A percentile compares a stretch with the other conserved stretches of the same genome.
These are phyloP conservation scores for Drosophila tropicalis DNA, from an alignment of 1,140 invertebrate species.

Conservation along the genomic window DNA sequence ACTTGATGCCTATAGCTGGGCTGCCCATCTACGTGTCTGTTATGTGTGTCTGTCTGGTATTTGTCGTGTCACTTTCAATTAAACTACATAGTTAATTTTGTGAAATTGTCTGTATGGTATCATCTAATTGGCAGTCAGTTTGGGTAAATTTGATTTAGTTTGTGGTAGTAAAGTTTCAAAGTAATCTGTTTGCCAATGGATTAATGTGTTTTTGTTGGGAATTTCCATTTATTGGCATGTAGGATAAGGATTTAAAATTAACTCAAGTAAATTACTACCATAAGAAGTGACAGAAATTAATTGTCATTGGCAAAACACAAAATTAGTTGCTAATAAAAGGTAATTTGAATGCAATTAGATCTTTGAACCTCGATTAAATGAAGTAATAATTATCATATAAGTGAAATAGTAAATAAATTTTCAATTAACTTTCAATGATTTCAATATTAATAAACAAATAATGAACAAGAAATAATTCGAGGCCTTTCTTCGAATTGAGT, in stretches of 20 bases:
- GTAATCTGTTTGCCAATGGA: not conserved
- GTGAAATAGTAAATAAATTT: too few relatives aligned
- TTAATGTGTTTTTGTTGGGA: not conserved
- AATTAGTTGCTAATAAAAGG: not conserved
- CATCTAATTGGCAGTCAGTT: conserved; percentile 5
- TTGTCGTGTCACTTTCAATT: conserved; percentile 40
- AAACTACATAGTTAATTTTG: conserved; percentile 35
- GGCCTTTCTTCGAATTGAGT: too few relatives aligned
- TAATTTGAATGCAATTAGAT: too few relatives aligned
- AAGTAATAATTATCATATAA: too few relatives aligned
- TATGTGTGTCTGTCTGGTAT: conserved; percentile 5
- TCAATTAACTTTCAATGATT: too few relatives aligned
- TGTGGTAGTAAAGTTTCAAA: not conserved
- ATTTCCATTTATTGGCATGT: not conserved
- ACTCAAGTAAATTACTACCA: not conserved
- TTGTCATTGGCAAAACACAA: not conserved
- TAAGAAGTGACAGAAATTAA: not conserved
- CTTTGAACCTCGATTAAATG: too few relatives aligned
- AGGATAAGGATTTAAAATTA: not conserved
- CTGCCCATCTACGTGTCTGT: conserved; percentile 15
- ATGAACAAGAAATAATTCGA: too few relatives aligned
- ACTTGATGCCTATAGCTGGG: conserved; percentile 14
- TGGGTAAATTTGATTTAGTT: conserved; percentile 2
- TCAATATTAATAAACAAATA: too few relatives aligned
- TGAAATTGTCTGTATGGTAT: not conserved